phyloP scores from a whole-genome alignment of 2,113 vertebrate species.

The Pterocles gutturalis region DNA sequence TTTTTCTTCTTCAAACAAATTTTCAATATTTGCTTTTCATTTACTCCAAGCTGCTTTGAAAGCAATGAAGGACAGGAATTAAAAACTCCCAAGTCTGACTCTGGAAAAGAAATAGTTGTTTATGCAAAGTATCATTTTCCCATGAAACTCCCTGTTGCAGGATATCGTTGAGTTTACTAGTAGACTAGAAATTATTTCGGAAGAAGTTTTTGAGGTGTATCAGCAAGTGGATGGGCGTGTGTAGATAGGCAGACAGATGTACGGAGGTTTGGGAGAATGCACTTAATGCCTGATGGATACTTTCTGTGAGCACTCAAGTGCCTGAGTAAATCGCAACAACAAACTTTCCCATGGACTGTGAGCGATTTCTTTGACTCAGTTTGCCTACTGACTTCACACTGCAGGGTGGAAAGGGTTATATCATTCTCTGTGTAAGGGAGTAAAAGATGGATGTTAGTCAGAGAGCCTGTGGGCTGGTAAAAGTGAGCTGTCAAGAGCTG shows the following conservation, averaged over 20 bases:
- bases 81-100: background rate
- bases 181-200: background rate
- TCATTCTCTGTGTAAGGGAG: background rate
- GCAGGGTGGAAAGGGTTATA: background rate
- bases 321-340: background rate
- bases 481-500: conserved; percentile 30
- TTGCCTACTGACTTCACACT: background rate
- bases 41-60: background rate
- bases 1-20: background rate
- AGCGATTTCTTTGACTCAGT: background rate
- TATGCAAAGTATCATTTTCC: background rate
- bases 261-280: background rate
- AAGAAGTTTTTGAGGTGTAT: background rate
- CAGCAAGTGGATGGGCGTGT: background rate
- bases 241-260: background rate
- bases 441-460: conserved; percentile 3
- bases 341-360: conserved; percentile 6
- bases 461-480: background rate
- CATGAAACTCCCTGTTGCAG: background rate
- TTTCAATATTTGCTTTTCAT: background rate
- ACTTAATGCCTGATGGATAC: background rate
- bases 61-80: background rate
- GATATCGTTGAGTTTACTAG: background rate
- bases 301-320: background rate
- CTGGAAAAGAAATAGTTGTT: background rate